Base-by-base conservation (phyloP, 2,888 invertebrate genomes). In the Volucella bombylans region DNA sequence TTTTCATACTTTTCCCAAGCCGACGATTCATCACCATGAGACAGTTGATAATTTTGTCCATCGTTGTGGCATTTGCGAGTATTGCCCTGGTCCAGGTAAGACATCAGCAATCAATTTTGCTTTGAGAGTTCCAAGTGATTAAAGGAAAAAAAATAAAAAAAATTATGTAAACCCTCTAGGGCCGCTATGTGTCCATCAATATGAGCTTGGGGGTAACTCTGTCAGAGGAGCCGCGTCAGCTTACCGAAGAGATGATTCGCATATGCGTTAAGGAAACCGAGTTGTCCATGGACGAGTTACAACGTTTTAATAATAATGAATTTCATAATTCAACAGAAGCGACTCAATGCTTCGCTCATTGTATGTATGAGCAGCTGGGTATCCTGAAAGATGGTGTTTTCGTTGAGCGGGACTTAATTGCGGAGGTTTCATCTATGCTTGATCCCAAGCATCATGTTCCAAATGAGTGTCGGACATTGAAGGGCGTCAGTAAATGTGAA, bases 351-450 rank as follows among this genome's bases (percentile, higher is more conserved):
- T 88, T 89, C 41, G 87, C 87, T 6, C 88, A 89, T 31, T 89
- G 88, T 14, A 86, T 89, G 38, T 89, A 88, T 43, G 88, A 89
- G 74, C 88, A 89, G 14, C 79, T 89, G 88, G 89, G 88, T 8
- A 71, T 87, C 23, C 76, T 88, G 82, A 87, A 87, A 14, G 87
- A 88, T 23, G 89, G 88, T 0, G 86, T 89, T 12, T 89, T 89
- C 54, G 87, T 88, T 50, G 86, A 89, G 6, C 86, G 83, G n/a
- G 89, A 89, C 41, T 38, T 88, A 6, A 69, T 88, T 4, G 72
- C 86, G 2, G 64, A 72, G 0, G 52, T 88, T n/a, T 86, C 87
- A 11, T 81, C 85, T 54, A 65, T 64, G 15, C 78, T 72, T n/a
- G 87, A 88, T 71, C 87, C 88, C 3, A 87, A 78, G 6, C 23